A percentile compares a stretch with the other conserved stretches of the same genome.
These are phyloP conservation scores for Triplophysa tibetana DNA, from an alignment of 2,113 vertebrate genomes.

Conservation along the genomic window DNA sequence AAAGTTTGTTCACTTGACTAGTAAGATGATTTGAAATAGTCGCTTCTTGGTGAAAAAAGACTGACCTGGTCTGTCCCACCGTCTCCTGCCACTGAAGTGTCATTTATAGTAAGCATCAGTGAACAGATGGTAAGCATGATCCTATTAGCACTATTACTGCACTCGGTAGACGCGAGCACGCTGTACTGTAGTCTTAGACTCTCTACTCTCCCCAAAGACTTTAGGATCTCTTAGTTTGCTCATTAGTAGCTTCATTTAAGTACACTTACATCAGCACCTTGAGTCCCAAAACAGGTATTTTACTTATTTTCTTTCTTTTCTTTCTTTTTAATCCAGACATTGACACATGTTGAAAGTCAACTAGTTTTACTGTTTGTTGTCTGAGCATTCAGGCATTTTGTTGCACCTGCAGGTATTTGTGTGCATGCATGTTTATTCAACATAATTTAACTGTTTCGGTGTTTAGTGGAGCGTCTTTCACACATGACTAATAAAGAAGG, in stretches of 20 bases:
- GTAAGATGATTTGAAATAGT: too few relatives aligned
- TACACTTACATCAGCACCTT: not conserved
- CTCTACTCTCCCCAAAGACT: not conserved
- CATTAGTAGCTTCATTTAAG: not conserved
- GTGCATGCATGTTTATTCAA: constrained; percentile 5
- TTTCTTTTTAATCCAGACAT: not conserved
- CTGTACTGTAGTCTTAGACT: constrained; percentile 12
- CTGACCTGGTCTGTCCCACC: not conserved
- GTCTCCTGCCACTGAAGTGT: constrained; percentile 10
- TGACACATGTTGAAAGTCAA: not conserved
- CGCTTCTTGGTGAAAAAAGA: not conserved
- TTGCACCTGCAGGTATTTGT: not conserved
- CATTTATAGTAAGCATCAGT: constrained; percentile 47
- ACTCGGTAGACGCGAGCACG: constrained; percentile 10
- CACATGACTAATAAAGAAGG: not conserved
- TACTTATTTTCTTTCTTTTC: not conserved
- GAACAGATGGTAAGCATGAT: constrained; percentile 46
- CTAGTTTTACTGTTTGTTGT: not conserved
- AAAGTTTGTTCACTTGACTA: too few relatives aligned
- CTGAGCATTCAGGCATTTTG: not conserved
- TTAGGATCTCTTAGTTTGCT: not conserved
- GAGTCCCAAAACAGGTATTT: constrained; percentile 21
- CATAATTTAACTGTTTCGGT: not conserved
- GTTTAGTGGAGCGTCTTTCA: constrained; percentile 12
- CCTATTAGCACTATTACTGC: constrained; percentile 48